These are phyloP conservation scores for Axea sp. DNA, from an alignment of 2,888 invertebrate genomes.

Conservation along the genomic window DNA sequence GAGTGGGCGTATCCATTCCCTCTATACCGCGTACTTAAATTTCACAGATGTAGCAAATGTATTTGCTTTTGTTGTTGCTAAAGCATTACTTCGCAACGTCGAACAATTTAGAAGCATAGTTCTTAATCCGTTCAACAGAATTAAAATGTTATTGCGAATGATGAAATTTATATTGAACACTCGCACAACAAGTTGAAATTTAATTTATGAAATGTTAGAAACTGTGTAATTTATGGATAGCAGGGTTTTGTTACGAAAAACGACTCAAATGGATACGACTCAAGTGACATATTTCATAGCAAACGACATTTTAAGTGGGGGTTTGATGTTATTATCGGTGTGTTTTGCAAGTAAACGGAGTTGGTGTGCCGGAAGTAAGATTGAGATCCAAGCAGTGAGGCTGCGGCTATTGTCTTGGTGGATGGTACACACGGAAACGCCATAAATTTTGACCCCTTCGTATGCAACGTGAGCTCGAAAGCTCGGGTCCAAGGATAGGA, in stretches of 20 bases:
- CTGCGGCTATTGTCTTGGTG: constrained; percentile 67
- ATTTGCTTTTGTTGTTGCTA: too few relatives aligned
- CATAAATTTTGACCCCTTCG: constrained; percentile 65
- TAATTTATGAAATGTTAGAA: neutral
- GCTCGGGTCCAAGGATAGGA: constrained; percentile 52
- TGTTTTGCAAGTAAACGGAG: constrained; percentile 50
- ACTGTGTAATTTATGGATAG: neutral
- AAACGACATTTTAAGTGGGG: constrained; percentile 25
- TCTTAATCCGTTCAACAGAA: too few relatives aligned
- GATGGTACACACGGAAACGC: constrained; percentile 66
- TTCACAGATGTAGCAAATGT: too few relatives aligned
- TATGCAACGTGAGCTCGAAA: constrained; percentile 56
- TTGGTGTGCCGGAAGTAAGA: constrained; percentile 52
- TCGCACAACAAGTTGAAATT: too few relatives aligned
- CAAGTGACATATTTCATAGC: constrained; percentile 33
- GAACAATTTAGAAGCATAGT: too few relatives aligned
- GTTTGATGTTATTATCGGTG: constrained; percentile 44
- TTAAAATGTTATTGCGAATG: too few relatives aligned
- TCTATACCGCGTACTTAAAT: too few relatives aligned
- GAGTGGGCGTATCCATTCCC: constrained; percentile 10
- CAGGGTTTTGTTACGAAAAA: constrained; percentile 7
- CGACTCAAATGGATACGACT: constrained; percentile 24
- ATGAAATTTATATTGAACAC: too few relatives aligned
- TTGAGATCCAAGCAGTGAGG: constrained; percentile 55
- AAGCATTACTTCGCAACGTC: too few relatives aligned